These are phyloP conservation scores for Dermatemys mawii DNA, from an alignment of 2,113 vertebrate species.

Conservation along the genomic window DNA sequence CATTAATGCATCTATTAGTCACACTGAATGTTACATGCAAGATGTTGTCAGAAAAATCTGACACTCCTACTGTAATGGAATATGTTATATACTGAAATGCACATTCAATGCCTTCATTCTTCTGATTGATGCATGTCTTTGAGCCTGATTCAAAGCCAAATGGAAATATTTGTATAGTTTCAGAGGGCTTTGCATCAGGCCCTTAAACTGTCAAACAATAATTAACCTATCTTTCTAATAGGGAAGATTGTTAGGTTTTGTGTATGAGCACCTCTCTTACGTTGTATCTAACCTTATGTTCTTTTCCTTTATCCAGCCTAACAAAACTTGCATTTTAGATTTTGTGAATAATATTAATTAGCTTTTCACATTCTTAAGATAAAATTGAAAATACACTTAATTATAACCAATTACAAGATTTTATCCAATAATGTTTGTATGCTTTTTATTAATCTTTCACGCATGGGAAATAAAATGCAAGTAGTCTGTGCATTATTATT, in stretches of 20 bases:
- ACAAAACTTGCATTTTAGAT: slow-evolving; percentile 49
- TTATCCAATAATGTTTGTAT: slow-evolving; percentile 51
- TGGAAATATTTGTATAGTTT: neutral
- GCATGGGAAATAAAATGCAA: slow-evolving; percentile 68
- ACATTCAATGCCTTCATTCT: neutral
- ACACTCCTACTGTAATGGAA: neutral
- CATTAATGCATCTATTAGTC: neutral
- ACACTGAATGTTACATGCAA: neutral
- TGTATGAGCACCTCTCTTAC: neutral
- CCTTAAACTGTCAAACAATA: slow-evolving; percentile 30
- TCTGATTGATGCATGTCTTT: slow-evolving; percentile 18
- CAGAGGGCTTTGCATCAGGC: neutral
- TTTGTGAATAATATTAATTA: slow-evolving; percentile 65
- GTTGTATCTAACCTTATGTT: neutral
- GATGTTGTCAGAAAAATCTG: slow-evolving; percentile 9
- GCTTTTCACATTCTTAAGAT: slow-evolving; percentile 57
- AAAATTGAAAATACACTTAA: slow-evolving; percentile 60
- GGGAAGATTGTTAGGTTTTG: slow-evolving; percentile 2
- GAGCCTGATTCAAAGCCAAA: neutral
- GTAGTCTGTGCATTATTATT: slow-evolving; percentile 28
- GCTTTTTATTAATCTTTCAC: slow-evolving; percentile 69
- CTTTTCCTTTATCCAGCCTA: neutral
- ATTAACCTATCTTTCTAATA: slow-evolving; percentile 49
- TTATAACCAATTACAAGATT: slow-evolving; percentile 67
- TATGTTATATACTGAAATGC: neutral